These are phyloP conservation scores for Leptoclinus maculatus DNA, from an alignment of 2,797 vertebrate species.

Conservation along the genomic window DNA sequence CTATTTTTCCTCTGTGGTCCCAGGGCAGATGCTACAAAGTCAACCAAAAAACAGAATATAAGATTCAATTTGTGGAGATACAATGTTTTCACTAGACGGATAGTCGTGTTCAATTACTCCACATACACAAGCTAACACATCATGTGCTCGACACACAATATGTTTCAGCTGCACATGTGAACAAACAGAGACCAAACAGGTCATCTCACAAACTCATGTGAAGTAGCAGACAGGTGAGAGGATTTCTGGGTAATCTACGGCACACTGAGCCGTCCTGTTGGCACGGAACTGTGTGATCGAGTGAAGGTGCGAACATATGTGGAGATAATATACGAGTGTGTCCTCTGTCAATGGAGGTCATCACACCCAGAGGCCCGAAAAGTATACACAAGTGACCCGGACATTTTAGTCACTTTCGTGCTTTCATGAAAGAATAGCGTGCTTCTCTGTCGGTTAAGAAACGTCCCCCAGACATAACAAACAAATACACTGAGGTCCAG, in stretches of 20 bases:
- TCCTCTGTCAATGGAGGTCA: slow-evolving; percentile 43
- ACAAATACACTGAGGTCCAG: background rate
- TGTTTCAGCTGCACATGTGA: slow-evolving; percentile 53
- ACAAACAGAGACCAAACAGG: slow-evolving; percentile 41
- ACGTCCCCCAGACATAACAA: background rate
- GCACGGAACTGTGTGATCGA: slow-evolving; percentile 4
- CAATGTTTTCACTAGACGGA: background rate
- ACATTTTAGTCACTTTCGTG: background rate
- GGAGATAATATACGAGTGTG: slow-evolving; percentile 47
- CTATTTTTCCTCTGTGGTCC: too few species aligned
- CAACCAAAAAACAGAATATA: too few species aligned
- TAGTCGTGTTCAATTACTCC: background rate
- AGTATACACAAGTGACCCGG: background rate
- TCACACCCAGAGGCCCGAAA: background rate
- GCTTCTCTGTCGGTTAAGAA: background rate
- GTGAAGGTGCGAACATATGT: slow-evolving; percentile 54
- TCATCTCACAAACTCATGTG: slow-evolving; percentile 42
- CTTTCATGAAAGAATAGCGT: background rate
- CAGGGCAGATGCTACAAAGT: too few species aligned
- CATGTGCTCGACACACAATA: background rate
- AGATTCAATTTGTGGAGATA: background rate
- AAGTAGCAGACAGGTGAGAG: slow-evolving; percentile 59
- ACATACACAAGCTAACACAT: background rate
- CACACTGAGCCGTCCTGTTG: slow-evolving; percentile 15
- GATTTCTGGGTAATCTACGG: slow-evolving; percentile 23